Evolutionary conservation across 2,888 invertebrate species (phyloP).

Genomic region (Drosophila rubida): DNA sequence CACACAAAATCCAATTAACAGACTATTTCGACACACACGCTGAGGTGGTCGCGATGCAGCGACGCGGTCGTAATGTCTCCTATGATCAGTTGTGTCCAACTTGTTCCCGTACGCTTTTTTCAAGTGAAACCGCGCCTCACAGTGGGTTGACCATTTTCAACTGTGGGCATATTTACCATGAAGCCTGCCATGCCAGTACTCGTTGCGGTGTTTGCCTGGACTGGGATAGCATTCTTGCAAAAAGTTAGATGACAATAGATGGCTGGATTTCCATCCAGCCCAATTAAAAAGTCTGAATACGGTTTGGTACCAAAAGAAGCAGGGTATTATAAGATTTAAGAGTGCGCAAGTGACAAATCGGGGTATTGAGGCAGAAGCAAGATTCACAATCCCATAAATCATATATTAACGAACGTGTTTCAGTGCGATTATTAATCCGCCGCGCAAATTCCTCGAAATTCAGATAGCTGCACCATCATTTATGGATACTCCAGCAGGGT

Average conservation of each 20-base stretch:
- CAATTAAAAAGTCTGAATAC: conserved; percentile 38
- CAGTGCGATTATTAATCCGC: too few species aligned
- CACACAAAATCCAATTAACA: conserved; percentile 93
- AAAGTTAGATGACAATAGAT: conserved; percentile 13
- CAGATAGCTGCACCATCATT: neutral
- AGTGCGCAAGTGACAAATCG: neutral
- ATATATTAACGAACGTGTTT: neutral
- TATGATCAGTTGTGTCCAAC: conserved; percentile 92
- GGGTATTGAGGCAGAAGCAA: neutral
- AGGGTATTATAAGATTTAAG: conserved; percentile 4
- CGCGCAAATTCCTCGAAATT: neutral
- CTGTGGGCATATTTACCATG: conserved; percentile 95
- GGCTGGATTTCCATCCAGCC: neutral
- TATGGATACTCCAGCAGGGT: neutral
- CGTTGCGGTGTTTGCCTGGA: conserved; percentile 66
- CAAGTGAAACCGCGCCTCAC: conserved; percentile 89
- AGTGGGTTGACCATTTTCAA: conserved; percentile 92
- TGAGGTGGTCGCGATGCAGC: conserved; percentile 91
- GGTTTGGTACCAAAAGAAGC: conserved; percentile 18
- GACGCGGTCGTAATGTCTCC: conserved; percentile 89
- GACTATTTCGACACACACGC: conserved; percentile 96
- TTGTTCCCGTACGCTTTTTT: conserved; percentile 91
- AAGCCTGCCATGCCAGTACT: conserved; percentile 89
- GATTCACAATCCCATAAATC: neutral
- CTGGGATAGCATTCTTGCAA: conserved; percentile 38